Conservation (phyloP, 2,888 invertebrate species). For the Caenorhabditis zanzibari region DNA sequence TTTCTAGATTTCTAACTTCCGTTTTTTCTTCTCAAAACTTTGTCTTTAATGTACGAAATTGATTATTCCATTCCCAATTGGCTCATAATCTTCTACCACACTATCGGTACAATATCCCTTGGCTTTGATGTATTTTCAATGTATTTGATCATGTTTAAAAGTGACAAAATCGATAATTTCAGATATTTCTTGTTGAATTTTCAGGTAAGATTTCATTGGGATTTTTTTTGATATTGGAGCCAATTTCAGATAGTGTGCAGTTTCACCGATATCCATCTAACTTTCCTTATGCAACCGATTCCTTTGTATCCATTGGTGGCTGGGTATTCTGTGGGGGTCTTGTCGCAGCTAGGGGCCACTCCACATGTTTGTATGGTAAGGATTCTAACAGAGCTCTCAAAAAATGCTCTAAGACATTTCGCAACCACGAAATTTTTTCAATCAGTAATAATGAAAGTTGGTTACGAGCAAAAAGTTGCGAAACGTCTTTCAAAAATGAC, state of each 20-base stretch:
- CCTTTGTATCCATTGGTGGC: constrained; percentile 14
- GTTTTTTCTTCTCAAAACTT: too few species aligned
- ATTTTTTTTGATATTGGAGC: neutral
- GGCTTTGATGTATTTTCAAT: constrained; percentile 7
- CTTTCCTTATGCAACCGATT: constrained; percentile 35
- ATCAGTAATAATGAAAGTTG: too few species aligned
- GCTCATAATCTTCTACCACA: constrained; percentile 21
- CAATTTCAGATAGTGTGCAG: constrained; percentile 6
- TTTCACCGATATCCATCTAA: constrained; percentile 11
- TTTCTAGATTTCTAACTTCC: too few species aligned
- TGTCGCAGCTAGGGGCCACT: neutral
- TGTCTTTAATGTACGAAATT: neutral
- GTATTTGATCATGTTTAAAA: constrained; percentile 29
- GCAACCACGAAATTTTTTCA: too few species aligned
- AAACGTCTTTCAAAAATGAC: too few species aligned
- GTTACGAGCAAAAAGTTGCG: too few species aligned
- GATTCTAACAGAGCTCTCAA: too few species aligned
- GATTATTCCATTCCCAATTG: constrained; percentile 21
- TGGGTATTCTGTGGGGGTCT: constrained; percentile 11
- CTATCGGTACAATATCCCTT: constrained; percentile 19
- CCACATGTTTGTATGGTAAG: constrained; percentile 21
- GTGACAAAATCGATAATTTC: constrained; percentile 38
- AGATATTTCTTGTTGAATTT: constrained; percentile 35
- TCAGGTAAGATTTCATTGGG: constrained; percentile 35
- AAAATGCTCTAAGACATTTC: too few species aligned